Conservation (phyloP, 1,140 invertebrate species). For the Aphis craccivora region DNA sequence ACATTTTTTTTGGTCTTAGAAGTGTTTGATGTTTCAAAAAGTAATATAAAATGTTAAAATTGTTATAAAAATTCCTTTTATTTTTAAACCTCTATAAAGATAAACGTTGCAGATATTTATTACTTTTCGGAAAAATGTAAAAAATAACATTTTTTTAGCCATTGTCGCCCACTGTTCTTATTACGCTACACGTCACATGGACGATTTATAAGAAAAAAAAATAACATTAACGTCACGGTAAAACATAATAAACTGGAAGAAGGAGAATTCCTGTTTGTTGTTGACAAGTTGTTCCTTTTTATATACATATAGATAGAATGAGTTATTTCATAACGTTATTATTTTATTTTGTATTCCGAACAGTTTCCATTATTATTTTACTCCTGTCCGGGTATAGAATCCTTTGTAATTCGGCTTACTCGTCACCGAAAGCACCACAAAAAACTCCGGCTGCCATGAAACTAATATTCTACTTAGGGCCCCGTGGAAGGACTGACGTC, state of each 20-base stretch:
- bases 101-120: neutral
- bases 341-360: neutral
- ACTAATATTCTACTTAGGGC: neutral
- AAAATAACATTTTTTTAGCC: neutral
- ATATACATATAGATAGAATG: neutral
- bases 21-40: neutral
- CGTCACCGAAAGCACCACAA: neutral
- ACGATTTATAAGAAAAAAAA: neutral
- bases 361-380: neutral
- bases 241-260: neutral
- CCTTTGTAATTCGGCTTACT: neutral
- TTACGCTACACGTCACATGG: neutral
- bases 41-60: neutral
- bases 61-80: neutral
- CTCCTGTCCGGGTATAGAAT: neutral
- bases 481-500: neutral
- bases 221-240: neutral
- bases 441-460: neutral
- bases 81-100: neutral
- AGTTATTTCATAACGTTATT: neutral
- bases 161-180: neutral
- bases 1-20: no score
- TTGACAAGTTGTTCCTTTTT: neutral
- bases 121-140: neutral
- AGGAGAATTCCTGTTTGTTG: neutral